Percentiles rank a stretch among this genome's conserved stretches.
Evolutionary conservation across 2,797 vertebrate genomes (phyloP).

Genomic region (Sitta carolinensis): DNA sequence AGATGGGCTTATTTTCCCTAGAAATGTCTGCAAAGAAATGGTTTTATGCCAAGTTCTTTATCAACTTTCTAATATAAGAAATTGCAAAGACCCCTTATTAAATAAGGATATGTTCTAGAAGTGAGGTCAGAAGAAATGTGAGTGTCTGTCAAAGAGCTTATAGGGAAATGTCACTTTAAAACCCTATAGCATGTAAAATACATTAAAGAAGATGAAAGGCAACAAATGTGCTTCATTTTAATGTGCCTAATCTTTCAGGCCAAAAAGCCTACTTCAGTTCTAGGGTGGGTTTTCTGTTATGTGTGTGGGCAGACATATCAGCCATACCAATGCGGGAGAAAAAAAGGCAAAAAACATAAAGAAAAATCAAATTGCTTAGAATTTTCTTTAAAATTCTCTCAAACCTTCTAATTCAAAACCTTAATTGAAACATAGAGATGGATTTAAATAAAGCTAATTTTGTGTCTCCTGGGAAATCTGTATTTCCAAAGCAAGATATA

Average conservation of each 20-base stretch:
- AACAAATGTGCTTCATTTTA: not conserved
- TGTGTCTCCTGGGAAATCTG: not conserved
- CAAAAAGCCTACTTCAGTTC: not conserved
- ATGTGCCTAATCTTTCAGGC: not conserved
- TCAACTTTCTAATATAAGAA: not conserved
- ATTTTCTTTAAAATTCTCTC: not conserved
- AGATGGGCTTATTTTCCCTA: not conserved
- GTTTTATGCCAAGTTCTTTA: not conserved
- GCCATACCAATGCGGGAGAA: not conserved
- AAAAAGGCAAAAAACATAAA: not conserved
- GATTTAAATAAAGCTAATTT: not conserved
- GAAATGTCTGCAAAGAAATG: not conserved
- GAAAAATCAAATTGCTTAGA: not conserved
- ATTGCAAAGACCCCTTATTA: not conserved
- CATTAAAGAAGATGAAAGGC: not conserved
- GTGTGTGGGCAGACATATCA: not conserved
- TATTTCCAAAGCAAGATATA: not conserved
- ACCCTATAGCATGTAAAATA: not conserved
- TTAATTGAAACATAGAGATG: not conserved
- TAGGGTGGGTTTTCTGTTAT: slow-evolving; percentile 1
- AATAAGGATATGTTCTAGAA: not conserved
- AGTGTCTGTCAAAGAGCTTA: not conserved
- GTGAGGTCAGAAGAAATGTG: not conserved
- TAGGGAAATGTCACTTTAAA: not conserved
- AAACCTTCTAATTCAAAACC: not conserved